phyloP scores from a whole-genome alignment of 2,888 invertebrate species.

The Xestia ashworthii region DNA sequence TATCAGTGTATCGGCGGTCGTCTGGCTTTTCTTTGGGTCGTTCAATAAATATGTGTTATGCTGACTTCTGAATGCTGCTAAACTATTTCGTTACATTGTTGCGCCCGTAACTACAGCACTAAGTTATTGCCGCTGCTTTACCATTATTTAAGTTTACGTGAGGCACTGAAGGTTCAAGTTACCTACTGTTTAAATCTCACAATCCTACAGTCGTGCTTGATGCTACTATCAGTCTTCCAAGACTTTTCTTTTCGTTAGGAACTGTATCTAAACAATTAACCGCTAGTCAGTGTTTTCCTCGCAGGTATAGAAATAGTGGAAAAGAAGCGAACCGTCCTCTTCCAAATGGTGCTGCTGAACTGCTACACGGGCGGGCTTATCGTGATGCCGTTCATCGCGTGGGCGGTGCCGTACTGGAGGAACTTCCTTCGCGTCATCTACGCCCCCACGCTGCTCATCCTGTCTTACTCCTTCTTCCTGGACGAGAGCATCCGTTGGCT shows the following conservation, averaged over 20 bases:
- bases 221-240: neutral
- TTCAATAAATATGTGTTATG: constrained; percentile 36
- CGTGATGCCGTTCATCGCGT: constrained; percentile 85
- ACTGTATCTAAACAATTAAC: neutral
- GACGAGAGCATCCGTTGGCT: constrained; percentile 88
- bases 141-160: constrained; percentile 15
- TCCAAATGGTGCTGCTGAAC: constrained; percentile 86
- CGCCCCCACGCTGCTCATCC: constrained; percentile 83
- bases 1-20: constrained; percentile 13
- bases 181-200: neutral
- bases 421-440: constrained; percentile 85
- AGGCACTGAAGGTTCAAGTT: neutral
- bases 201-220: constrained; percentile 9
- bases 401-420: constrained; percentile 87
- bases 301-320: constrained; percentile 87
- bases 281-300: constrained; percentile 2
- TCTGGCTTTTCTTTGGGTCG: constrained; percentile 7
- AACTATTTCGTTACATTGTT: constrained; percentile 37
- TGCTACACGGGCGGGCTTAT: constrained; percentile 85
- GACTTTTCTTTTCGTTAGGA: neutral
- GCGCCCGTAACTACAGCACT: constrained; percentile 2
- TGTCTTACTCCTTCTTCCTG: constrained; percentile 83
- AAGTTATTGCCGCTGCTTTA: constrained; percentile 29
- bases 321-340: constrained; percentile 83
- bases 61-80: constrained; percentile 41